A percentile compares a stretch with the other conserved stretches of the same genome.
These are phyloP conservation scores for Aproaerema taeniolella DNA, from an alignment of 2,888 invertebrate genomes.

Conservation along the genomic window DNA sequence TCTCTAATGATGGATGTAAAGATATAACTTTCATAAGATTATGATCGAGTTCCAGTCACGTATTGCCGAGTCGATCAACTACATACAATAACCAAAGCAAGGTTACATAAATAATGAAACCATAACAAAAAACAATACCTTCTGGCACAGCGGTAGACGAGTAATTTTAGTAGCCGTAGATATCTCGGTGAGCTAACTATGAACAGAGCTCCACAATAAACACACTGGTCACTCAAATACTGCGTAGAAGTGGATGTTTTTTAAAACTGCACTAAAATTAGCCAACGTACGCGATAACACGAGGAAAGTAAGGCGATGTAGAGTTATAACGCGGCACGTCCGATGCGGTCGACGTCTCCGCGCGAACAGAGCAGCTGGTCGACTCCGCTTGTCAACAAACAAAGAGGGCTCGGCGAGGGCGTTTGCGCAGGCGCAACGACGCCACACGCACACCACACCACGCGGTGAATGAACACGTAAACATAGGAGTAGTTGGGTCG, in stretches of 20 bases:
- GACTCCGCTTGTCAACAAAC: conserved; percentile 71
- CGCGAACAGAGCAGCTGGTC: conserved; percentile 42
- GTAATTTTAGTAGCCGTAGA: conserved; percentile 54
- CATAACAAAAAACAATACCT: conserved; percentile 51
- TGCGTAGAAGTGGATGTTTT: conserved; percentile 45
- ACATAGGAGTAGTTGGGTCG: conserved; percentile 39
- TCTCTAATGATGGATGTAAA: conserved; percentile 1
- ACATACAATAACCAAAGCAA: background rate
- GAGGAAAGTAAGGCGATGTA: conserved; percentile 38
- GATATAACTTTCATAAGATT: background rate
- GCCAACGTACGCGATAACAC: conserved; percentile 50
- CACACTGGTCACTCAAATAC: conserved; percentile 47
- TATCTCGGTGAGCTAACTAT: conserved; percentile 33
- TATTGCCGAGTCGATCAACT: background rate
- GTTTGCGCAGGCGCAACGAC: conserved; percentile 57
- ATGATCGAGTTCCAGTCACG: too few species aligned
- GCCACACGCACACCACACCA: conserved; percentile 47
- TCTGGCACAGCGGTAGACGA: conserved; percentile 53
- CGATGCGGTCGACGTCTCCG: conserved; percentile 41
- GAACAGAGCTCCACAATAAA: conserved; percentile 37
- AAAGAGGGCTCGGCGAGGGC: conserved; percentile 62
- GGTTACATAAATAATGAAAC: conserved; percentile 22
- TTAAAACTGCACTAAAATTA: conserved; percentile 62
- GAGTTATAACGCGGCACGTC: conserved; percentile 33
- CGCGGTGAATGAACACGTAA: conserved; percentile 68